Percentiles rank a stretch among this genome's conserved stretches.
Conservation (phyloP, 1,140 invertebrate genomes). For the Drosophila chauvacae region DNA sequence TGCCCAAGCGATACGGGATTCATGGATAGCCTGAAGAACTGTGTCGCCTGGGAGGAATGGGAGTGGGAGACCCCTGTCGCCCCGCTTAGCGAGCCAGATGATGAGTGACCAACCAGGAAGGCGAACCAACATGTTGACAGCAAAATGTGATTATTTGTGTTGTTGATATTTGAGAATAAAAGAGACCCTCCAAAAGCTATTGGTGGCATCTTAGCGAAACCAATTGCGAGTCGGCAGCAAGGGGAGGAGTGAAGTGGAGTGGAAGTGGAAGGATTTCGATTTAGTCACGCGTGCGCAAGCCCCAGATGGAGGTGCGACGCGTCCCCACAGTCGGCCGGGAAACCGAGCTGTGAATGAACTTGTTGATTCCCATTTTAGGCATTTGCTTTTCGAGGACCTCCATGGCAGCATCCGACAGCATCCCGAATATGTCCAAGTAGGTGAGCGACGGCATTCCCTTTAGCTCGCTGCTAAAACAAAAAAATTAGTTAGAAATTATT, state of each 20-base stretch:
- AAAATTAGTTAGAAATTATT: not conserved
- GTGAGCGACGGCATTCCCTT: conserved; percentile 86
- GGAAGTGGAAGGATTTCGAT: not conserved
- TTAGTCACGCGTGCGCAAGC: conserved; percentile 91
- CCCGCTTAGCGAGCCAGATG: conserved; percentile 60
- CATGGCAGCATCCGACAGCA: conserved; percentile 87
- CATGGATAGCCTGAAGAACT: conserved; percentile 66
- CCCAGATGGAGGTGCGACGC: conserved; percentile 94
- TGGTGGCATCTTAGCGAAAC: conserved; percentile 34
- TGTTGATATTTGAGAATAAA: conserved; percentile 54
- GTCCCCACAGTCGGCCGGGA: conserved; percentile 94
- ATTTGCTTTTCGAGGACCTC: conserved; percentile 85
- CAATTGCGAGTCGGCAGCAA: conserved; percentile 6
- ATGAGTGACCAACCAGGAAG: conserved; percentile 32
- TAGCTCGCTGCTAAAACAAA: conserved; percentile 85
- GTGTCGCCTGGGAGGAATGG: conserved; percentile 70
- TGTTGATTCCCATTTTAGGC: conserved; percentile 86
- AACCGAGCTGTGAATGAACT: conserved; percentile 89
- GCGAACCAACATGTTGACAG: conserved; percentile 22
- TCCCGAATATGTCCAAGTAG: conserved; percentile 91
- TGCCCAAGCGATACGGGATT: conserved; percentile 61
- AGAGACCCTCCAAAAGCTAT: conserved; percentile 22
- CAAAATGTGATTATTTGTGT: conserved; percentile 52
- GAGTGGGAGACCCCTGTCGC: conserved; percentile 59
- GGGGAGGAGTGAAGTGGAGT: not conserved